A percentile compares a stretch with the other conserved stretches of the same genome.
These are phyloP conservation scores for Drosophila paranaensis DNA, from an alignment of 2,888 invertebrate species.

Conservation along the genomic window DNA sequence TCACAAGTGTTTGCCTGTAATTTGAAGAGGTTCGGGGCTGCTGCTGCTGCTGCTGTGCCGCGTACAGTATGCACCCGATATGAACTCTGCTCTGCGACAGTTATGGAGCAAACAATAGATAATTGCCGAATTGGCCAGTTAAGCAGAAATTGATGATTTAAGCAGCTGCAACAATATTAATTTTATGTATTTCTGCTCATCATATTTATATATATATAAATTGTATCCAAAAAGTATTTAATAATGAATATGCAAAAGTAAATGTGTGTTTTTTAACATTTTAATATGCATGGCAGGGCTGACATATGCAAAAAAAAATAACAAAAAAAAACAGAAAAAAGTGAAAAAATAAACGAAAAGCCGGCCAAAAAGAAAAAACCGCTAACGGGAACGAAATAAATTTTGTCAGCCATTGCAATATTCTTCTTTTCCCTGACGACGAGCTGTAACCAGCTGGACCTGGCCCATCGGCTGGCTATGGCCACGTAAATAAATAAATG, in stretches of 20 bases:
- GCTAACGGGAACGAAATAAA: conserved; percentile 72
- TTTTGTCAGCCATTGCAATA: conserved; percentile 80
- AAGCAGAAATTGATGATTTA: conserved; percentile 22
- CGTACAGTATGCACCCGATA: neutral
- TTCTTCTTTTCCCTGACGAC: conserved; percentile 62
- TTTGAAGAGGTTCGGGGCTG: neutral
- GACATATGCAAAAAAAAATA: conserved; percentile 67
- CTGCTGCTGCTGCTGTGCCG: neutral
- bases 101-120: neutral
- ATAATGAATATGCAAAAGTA: conserved; percentile 66
- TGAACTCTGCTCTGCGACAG: neutral
- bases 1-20: neutral
- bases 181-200: conserved; percentile 33
- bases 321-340: conserved; percentile 2
- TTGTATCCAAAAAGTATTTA: conserved; percentile 57
- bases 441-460: conserved; percentile 48
- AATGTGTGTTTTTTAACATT: conserved; percentile 68
- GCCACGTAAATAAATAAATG: conserved; percentile 76
- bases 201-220: conserved; percentile 35
- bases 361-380: conserved; percentile 35
- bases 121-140: conserved; percentile 18
- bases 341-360: neutral
- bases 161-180: conserved; percentile 32
- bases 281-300: conserved; percentile 76
- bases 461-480: conserved; percentile 43